Conservation (phyloP, 2,113 vertebrate genomes). For the Probosciger aterrimus region DNA sequence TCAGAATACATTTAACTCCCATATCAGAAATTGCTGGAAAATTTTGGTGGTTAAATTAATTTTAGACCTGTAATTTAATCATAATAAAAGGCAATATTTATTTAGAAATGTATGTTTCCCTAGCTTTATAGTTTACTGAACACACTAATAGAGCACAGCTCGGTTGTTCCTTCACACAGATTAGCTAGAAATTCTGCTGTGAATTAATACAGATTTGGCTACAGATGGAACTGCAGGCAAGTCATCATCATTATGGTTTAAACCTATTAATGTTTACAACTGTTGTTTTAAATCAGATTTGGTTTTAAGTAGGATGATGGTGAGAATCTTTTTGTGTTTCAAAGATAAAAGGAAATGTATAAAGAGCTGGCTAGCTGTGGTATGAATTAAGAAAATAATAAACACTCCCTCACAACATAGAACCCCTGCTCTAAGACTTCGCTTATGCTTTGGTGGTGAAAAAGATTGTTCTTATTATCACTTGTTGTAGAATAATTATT, state of each 20-base stretch:
- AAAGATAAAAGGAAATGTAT: not conserved
- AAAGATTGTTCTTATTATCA: not conserved
- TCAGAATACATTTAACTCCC: not conserved
- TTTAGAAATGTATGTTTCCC: not conserved
- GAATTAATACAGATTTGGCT: conserved; percentile 17
- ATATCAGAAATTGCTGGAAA: not conserved
- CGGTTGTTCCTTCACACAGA: not conserved
- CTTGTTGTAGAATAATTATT: not conserved
- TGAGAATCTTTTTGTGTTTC: not conserved
- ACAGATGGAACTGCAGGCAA: not conserved
- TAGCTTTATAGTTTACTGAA: not conserved
- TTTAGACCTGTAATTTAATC: not conserved
- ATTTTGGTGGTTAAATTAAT: not conserved
- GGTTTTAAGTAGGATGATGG: not conserved
- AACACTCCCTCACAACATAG: not conserved
- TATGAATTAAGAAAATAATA: not conserved
- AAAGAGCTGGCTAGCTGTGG: not conserved
- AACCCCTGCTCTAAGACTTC: not conserved
- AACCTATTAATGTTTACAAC: not conserved
- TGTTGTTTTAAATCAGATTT: conserved; percentile 1
- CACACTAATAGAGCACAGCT: not conserved
- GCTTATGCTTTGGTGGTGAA: not conserved
- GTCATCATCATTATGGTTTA: not conserved
- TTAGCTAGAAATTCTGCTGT: not conserved
- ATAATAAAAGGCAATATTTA: not conserved